Base-by-base conservation (phyloP, 2,113 vertebrate genomes). In the Eonycteris spelaea region DNA sequence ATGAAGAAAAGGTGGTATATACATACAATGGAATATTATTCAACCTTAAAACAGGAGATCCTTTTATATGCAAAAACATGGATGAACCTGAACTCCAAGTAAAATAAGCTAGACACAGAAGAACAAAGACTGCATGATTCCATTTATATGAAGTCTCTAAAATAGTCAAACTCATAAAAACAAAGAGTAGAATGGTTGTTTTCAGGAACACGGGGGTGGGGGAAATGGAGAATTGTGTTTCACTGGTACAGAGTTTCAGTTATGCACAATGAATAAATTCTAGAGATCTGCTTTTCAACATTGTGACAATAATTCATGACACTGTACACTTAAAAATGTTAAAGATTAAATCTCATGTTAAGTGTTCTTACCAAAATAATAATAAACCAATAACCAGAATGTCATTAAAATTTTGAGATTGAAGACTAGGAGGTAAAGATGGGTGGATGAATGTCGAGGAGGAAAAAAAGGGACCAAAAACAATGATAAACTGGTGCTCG, bases 381-480 rank as follows among this genome's bases (percentile, higher is more conserved):
- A 38, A 53, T 28, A 19, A 33, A 45, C 28, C 40, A 38, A 51
- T 15, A 53, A 57, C 5, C 30, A 2, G 16, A 78, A 68, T 30
- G 11, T 11, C 30, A 43, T 21, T 57, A 18, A 24, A 86, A 51
- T 2, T 45, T 67, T 73, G 53, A 12, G 14, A 74, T 15, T 73
- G 24, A 87, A 59, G 26, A 45, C 18, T 19, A 7, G 9, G 2
- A 35, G 16, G 35, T 9, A 55, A 13, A 28, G 1, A 21, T 19
- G 12, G 8, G 18, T 22, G 5, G 11, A 38, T 57, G 13, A 61
- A 0, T 16, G 3, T 24, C 24, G 18, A 61, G 2, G 16, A 48
- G 7, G 9, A 82, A 65, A 65, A 1, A 1, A 45, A 43, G 28
- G 7, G 4, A 0, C 1, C 6, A 30, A 21, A 26, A 4, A 38